phyloP scores from a whole-genome alignment of 2,888 invertebrate species.

The Tetranychus piercei region DNA sequence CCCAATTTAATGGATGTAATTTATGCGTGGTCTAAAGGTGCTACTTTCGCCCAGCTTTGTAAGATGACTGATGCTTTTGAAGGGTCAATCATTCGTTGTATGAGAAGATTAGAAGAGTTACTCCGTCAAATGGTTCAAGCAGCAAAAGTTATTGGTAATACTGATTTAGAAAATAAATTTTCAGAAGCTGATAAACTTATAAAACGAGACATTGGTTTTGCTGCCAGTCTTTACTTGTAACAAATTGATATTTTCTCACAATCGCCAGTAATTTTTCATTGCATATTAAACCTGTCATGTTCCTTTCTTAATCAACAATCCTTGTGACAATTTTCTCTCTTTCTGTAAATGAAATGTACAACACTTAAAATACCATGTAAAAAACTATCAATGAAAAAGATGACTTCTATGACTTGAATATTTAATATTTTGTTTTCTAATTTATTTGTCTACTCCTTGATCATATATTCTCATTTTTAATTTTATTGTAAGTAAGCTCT shows the following conservation, averaged over 20 bases:
- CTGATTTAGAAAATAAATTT: conserved; percentile 86
- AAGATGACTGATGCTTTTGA: conserved; percentile 92
- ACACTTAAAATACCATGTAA: no score
- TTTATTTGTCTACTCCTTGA: no score
- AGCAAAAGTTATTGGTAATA: conserved; percentile 86
- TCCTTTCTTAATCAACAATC: no score
- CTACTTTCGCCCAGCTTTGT: conserved; percentile 72
- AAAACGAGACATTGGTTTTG: conserved; percentile 98
- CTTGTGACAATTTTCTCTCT: no score
- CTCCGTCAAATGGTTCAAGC: conserved; percentile 86
- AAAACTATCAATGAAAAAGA: no score
- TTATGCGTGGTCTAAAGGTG: conserved; percentile 82
- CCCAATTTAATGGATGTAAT: conserved; percentile 95
- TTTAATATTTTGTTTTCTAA: no score
- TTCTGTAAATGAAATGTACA: no score
- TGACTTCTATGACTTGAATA: no score
- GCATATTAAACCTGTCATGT: no score
- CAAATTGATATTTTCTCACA: background rate
- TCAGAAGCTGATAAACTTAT: conserved; percentile 60
- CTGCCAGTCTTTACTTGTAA: conserved; percentile 84
- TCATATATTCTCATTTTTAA: no score
- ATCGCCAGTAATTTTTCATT: no score
- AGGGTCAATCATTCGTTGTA: conserved; percentile 60
- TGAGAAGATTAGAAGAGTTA: conserved; percentile 87
- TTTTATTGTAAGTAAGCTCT: no score